phyloP scores from a whole-genome alignment of 2,113 vertebrate species.

The Centropristis striata region DNA sequence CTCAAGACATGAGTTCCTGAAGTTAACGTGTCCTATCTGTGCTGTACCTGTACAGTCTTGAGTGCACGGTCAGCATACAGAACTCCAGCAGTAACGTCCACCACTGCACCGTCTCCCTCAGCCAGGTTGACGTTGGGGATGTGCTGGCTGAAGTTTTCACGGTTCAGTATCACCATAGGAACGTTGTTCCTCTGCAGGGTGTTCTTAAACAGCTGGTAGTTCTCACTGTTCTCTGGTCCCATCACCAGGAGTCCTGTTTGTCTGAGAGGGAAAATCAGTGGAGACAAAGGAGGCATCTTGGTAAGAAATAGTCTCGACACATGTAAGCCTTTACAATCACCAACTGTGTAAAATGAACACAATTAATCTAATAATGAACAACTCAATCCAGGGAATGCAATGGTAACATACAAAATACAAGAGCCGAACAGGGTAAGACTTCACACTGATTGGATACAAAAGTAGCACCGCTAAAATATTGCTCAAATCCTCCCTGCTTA shows the following conservation, averaged over 20 bases:
- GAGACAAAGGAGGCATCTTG: not conserved
- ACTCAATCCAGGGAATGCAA: not conserved
- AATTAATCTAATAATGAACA: not conserved
- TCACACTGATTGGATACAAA: not conserved
- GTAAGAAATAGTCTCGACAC: not conserved
- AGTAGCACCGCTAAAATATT: not conserved
- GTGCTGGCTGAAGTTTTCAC: conserved; percentile 73
- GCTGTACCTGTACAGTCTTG: conserved; percentile 88
- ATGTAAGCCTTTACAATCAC: not conserved
- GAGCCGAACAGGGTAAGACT: not conserved
- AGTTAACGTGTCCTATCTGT: not conserved
- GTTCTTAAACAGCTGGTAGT: conserved; percentile 77
- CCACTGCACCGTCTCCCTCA: conserved; percentile 82
- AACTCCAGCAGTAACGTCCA: conserved; percentile 88
- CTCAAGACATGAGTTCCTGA: not conserved
- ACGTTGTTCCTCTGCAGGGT: conserved; percentile 79
- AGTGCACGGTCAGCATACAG: conserved; percentile 91
- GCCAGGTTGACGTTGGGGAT: conserved; percentile 86
- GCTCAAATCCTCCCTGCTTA: not conserved
- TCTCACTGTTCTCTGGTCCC: conserved; percentile 79
- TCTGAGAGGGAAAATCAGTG: conserved; percentile 60
- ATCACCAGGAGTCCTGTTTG: conserved; percentile 89
- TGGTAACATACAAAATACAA: not conserved
- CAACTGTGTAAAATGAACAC: not conserved
- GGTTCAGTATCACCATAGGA: conserved; percentile 75